Base-by-base conservation (phyloP, 2,113 vertebrate genomes). In the Lutjanus erythropterus region DNA sequence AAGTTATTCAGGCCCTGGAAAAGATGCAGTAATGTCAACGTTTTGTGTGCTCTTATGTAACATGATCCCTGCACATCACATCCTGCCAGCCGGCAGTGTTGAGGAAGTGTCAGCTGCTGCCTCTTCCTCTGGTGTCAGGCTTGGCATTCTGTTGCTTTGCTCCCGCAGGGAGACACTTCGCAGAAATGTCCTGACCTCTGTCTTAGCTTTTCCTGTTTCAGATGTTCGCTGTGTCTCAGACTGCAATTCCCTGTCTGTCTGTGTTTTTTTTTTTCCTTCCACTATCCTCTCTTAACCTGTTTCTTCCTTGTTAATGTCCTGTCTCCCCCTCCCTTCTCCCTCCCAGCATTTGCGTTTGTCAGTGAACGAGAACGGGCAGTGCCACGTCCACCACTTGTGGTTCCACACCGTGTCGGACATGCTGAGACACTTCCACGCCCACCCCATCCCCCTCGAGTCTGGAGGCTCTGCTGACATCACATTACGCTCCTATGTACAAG, bases 301-400 rank as follows among this genome's bases (percentile, higher is more conserved):
- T 31, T 52, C 29, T 31, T 10, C 37, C 18, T 33, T 52, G 9
- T 5, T 37, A 15, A 25, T 44, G 21, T 46, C 25, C 16, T 15
- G 1, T 53, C 9, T 59, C n/a, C 12, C 16, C 12, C 4, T 49
- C 1, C 19, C 16, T 29, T 25, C 8, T 71, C 21, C 27, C 4
- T 27, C 14, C 4, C 94, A 99, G 98, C 98, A 99, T 87, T 95
- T 99, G 71, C 97, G 98, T 23, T 93, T 99, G 91, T 99, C 98
- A 0, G 95, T 99, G 91, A 99, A 98, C 0, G 97, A 97, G 81
- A 97, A 92, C 0, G 97, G 98, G 9, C 97, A 98, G 90, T 99
- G 98, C 91, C 97, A 98, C 3, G 97, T 99, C 12, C 98, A 99
- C 88, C 98, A 99, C 88, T 95, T 99, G 89, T 99, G 97, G 97